Conservation (phyloP, 1,140 invertebrate species). For the Chelonus insularis region DNA sequence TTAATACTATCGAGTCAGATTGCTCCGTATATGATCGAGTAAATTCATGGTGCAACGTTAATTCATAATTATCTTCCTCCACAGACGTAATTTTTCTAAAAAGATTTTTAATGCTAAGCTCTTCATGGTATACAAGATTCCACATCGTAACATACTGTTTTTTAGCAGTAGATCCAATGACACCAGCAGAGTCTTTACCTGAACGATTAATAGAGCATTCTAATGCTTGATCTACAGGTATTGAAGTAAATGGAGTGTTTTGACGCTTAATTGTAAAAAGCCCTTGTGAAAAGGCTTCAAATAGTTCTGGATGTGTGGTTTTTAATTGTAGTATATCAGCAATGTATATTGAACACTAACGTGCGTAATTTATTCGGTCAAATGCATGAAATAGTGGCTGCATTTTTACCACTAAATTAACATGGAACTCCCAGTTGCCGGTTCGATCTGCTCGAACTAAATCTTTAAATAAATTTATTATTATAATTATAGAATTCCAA, state of each 20-base stretch:
- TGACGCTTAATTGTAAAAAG: constrained; percentile 18
- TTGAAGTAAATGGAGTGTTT: constrained; percentile 4
- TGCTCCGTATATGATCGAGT: too few species aligned
- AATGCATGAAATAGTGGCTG: constrained; percentile 28
- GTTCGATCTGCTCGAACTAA: constrained; percentile 24
- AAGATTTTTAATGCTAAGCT: not conserved
- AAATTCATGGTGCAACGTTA: too few species aligned
- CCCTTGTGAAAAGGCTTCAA: not conserved
- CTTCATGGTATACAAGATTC: not conserved
- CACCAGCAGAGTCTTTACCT: not conserved
- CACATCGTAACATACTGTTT: not conserved
- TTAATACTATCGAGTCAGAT: too few species aligned
- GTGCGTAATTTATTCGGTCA: constrained; percentile 27
- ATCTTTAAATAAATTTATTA: constrained; percentile 16
- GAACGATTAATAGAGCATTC: not conserved
- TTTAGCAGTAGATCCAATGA: not conserved
- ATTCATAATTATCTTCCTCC: not conserved
- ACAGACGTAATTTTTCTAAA: not conserved
- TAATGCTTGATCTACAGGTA: not conserved
- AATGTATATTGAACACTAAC: constrained; percentile 25
- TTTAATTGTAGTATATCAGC: constrained; percentile 18
- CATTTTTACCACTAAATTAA: constrained; percentile 21
- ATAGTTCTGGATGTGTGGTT: constrained; percentile 2
- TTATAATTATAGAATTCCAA: constrained; percentile 16
- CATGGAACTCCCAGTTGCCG: constrained; percentile 25